Conservation (phyloP, 2,113 vertebrate genomes). For the Peromyscus polionotus region DNA sequence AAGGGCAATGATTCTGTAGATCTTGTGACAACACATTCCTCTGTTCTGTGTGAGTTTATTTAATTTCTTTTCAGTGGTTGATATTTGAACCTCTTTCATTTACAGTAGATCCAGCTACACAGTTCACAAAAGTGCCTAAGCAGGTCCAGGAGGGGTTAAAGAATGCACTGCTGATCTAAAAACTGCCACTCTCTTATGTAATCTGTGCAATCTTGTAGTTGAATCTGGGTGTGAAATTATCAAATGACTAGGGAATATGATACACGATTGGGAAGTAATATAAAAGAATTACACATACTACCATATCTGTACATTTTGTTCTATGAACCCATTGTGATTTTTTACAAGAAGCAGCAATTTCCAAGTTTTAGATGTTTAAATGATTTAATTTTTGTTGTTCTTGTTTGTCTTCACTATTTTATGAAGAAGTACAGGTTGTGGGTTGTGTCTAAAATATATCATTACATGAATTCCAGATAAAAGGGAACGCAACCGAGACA, state of each 20-base stretch:
- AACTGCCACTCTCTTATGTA: conserved; percentile 62
- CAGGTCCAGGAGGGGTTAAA: conserved; percentile 79
- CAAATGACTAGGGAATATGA: conserved; percentile 65
- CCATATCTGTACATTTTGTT: conserved; percentile 59
- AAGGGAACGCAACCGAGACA: conserved; percentile 19
- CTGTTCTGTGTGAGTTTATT: conserved; percentile 70
- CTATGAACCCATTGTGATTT: conserved; percentile 58
- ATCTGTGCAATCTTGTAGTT: conserved; percentile 60
- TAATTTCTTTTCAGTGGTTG: conserved; percentile 80
- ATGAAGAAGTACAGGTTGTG: conserved; percentile 15
- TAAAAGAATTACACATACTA: conserved; percentile 55
- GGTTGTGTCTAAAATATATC: background rate
- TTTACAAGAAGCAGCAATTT: conserved; percentile 73
- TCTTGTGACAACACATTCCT: conserved; percentile 79
- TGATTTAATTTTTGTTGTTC: conserved; percentile 34
- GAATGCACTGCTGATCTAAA: conserved; percentile 63
- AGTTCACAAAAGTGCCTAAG: conserved; percentile 67
- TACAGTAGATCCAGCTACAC: conserved; percentile 61
- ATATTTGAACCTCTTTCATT: conserved; percentile 81
- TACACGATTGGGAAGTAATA: conserved; percentile 51
- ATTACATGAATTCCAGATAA: conserved; percentile 43
- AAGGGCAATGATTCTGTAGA: conserved; percentile 70
- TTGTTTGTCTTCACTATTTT: background rate
- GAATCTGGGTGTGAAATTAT: conserved; percentile 76
- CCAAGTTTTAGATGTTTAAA: conserved; percentile 47